Evolutionary conservation across 2,797 vertebrate genomes (phyloP).

Genomic region (Enteromius viviparus): DNA sequence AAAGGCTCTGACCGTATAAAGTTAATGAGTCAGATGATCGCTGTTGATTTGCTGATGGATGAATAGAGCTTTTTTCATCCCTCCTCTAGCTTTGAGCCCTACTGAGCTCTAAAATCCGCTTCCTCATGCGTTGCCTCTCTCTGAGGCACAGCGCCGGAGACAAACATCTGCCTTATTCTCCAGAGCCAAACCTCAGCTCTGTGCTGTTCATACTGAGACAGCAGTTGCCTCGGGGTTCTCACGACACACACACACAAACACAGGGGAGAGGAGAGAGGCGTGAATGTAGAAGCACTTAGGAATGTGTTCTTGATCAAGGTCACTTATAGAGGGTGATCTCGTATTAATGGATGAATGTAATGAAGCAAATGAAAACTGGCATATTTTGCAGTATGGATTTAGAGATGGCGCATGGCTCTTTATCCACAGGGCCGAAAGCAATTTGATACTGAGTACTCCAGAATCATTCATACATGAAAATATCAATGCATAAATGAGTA

Average conservation of each 20-base stretch:
- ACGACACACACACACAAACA: slow-evolving; percentile 39
- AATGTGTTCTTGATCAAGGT: slow-evolving; percentile 48
- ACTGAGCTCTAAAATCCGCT: slow-evolving; percentile 50
- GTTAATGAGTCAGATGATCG: slow-evolving; percentile 47
- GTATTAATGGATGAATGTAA: slow-evolving; percentile 11
- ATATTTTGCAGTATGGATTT: not conserved
- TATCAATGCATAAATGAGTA: slow-evolving; percentile 20
- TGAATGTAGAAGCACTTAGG: slow-evolving; percentile 30
- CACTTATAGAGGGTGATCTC: slow-evolving; percentile 19
- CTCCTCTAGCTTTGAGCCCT: slow-evolving; percentile 44
- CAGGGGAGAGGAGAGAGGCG: slow-evolving; percentile 26
- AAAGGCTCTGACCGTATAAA: slow-evolving; percentile 12
- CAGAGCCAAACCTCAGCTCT: slow-evolving; percentile 51
- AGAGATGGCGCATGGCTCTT: not conserved
- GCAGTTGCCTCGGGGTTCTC: slow-evolving; percentile 28
- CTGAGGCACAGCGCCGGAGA: slow-evolving; percentile 48
- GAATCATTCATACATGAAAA: slow-evolving; percentile 32
- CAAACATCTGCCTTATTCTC: slow-evolving; percentile 54
- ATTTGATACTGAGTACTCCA: not conserved
- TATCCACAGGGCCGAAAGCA: slow-evolving; percentile 30
- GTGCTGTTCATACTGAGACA: slow-evolving; percentile 46
- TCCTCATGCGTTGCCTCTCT: slow-evolving; percentile 48
- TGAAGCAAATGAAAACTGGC: not conserved
- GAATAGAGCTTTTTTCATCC: slow-evolving; percentile 37
- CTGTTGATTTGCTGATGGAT: slow-evolving; percentile 47